phyloP scores from a whole-genome alignment of 2,797 vertebrate species.

The Pipistrellus nathusii region DNA sequence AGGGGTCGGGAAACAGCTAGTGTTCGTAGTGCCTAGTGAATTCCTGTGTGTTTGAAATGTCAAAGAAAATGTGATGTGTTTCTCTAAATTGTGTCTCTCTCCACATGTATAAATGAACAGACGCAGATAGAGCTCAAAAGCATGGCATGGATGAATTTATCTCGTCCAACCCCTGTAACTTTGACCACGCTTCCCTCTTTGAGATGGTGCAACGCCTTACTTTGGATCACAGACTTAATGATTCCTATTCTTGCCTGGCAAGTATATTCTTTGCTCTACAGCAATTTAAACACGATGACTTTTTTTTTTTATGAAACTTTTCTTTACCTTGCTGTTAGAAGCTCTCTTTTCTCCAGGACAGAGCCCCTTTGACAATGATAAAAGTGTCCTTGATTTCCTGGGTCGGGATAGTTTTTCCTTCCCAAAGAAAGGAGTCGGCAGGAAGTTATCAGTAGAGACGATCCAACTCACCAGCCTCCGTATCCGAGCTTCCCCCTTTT shows the following conservation, averaged over 20 bases:
- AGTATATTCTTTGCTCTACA: conserved; percentile 91
- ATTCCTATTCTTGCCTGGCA: conserved; percentile 99
- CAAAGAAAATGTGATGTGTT: conserved; percentile 90
- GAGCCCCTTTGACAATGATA: conserved; percentile 55
- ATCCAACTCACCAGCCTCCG: conserved; percentile 68
- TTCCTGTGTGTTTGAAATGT: conserved; percentile 88
- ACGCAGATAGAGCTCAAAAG: conserved; percentile 99
- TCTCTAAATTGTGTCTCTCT: conserved; percentile 96
- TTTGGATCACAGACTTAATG: conserved; percentile 99
- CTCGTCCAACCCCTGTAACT: conserved; percentile 99
- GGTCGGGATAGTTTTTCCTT: conserved; percentile 66
- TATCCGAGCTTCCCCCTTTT: conserved; percentile 68
- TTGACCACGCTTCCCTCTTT: conserved; percentile 98
- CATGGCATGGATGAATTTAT: conserved; percentile 99
- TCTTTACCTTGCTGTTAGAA: conserved; percentile 68
- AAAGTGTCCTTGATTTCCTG: conserved; percentile 58
- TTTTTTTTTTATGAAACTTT: background rate
- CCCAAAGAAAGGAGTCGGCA: conserved; percentile 65
- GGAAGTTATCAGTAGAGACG: conserved; percentile 68
- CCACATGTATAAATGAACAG: conserved; percentile 95
- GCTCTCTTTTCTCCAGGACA: conserved; percentile 5
- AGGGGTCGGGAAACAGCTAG: conserved; percentile 79
- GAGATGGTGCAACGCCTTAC: conserved; percentile 98
- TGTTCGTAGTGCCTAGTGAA: conserved; percentile 86
- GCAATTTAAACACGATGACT: conserved; percentile 84